Base-by-base conservation (phyloP, 2,888 invertebrate genomes). In the Cheilosia impressa region DNA sequence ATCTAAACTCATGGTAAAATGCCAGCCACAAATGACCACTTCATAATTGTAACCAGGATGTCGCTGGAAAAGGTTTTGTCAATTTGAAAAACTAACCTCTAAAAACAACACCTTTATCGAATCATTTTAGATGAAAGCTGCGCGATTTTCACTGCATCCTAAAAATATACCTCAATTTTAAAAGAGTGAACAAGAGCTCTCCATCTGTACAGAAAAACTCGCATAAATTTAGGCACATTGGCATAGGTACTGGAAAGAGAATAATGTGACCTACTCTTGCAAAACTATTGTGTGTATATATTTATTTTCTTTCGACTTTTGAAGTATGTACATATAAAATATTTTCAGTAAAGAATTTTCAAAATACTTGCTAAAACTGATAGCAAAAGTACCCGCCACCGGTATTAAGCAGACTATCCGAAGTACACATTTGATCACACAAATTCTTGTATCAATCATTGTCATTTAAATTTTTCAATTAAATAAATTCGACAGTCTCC, bases 361-460 rank as follows among this genome's bases (percentile, higher is more conserved):
- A 13, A 38, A 13, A 13, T 13, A 13, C 38, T 13, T 38, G 13
- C 10, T 13, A n/a, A n/a, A 43, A 41, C n/a, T 43, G 43, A 43
- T 43, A 43, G 15, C 15, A 41, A 41, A 41, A 41, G 41, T 41
- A 41, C 15, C 41, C 41, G 2, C 0, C 43, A n/a, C 6, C 6
- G 13, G n/a, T 43, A 15, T 5, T 7, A n/a, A n/a, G 5, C 0
- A n/a, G n/a, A 43, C 4, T 15, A 43, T n/a, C 43, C 43, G 43
- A n/a, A 43, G 7, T 45, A 45, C 19, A 50, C 2, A 50, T 22
- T 47, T 9, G 24, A 17, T 17, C 2, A 31, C 13, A 4, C 19
- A 9, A 10, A 19, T 19, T 10, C 17, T 17, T n/a, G 4, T 10
- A 60, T 71, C 71, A 58, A 71, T 71, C 71, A 60, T 60, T 60